phyloP scores from a whole-genome alignment of 2,888 invertebrate species.

The Nezara viridula region DNA sequence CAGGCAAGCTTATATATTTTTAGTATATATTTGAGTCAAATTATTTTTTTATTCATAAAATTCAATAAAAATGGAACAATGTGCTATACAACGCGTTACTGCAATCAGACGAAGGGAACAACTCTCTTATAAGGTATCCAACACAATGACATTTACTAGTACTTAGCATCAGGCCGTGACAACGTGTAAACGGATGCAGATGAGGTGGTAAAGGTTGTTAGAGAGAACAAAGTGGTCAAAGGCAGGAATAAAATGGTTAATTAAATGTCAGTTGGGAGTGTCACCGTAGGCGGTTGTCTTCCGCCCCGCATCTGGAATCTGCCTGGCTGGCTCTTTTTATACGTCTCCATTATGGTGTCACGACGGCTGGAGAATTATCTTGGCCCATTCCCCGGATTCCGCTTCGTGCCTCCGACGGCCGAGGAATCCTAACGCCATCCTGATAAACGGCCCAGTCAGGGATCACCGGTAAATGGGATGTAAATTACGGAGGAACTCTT shows the following conservation, averaged over 20 bases:
- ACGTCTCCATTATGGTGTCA: slow-evolving; percentile 43
- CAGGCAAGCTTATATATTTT: no score
- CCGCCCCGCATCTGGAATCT: background rate
- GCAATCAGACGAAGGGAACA: background rate
- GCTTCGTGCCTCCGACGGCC: slow-evolving; percentile 35
- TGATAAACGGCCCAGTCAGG: slow-evolving; percentile 29
- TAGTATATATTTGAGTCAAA: no score
- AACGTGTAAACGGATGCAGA: slow-evolving; percentile 5
- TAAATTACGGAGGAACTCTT: background rate
- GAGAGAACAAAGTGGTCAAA: background rate
- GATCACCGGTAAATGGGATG: slow-evolving; percentile 22
- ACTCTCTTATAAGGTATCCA: background rate
- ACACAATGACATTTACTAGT: background rate
- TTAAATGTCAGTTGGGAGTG: slow-evolving; percentile 11
- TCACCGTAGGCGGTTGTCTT: background rate
- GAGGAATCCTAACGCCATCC: slow-evolving; percentile 27
- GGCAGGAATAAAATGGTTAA: background rate
- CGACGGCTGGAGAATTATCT: background rate
- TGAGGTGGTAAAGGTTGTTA: slow-evolving; percentile 22
- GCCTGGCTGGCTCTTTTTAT: background rate
- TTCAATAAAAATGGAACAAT: no score
- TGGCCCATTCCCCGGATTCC: slow-evolving; percentile 12
- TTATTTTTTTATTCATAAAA: no score
- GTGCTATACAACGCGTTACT: background rate
- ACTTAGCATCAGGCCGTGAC: slow-evolving; percentile 36